phyloP scores from a whole-genome alignment of 2,888 invertebrate species.

The Atrina japonica region DNA sequence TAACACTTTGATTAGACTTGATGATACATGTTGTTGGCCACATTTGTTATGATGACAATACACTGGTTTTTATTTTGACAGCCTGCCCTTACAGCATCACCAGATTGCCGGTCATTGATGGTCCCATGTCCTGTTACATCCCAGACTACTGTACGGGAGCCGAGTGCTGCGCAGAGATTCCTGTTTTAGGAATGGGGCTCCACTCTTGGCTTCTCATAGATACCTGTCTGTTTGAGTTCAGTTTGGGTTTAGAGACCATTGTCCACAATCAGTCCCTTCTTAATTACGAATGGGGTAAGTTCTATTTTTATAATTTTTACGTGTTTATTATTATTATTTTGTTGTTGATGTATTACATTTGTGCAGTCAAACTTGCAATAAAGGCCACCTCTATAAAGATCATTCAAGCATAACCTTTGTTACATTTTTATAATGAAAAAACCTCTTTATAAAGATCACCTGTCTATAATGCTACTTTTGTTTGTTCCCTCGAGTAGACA shows the following conservation, averaged over 20 bases:
- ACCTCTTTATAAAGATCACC: neutral
- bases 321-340: neutral
- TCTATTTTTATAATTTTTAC: neutral
- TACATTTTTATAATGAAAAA: too few relatives aligned
- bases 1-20: too few relatives aligned
- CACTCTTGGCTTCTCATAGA: slow-evolving; percentile 39
- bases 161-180: slow-evolving; percentile 47
- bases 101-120: slow-evolving; percentile 44
- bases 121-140: slow-evolving; percentile 46
- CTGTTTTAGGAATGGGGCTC: slow-evolving; percentile 41
- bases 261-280: slow-evolving; percentile 49
- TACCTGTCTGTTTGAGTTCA: slow-evolving; percentile 46
- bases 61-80: too few relatives aligned
- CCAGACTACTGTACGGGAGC: slow-evolving; percentile 45
- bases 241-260: slow-evolving; percentile 57
- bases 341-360: neutral
- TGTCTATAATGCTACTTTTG: too few relatives aligned
- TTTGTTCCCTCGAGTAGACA: too few relatives aligned
- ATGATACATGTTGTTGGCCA: too few relatives aligned
- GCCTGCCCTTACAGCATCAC: slow-evolving; percentile 48
- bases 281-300: slow-evolving; percentile 58
- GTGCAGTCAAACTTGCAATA: neutral
- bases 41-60: too few relatives aligned
- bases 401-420: too few relatives aligned
- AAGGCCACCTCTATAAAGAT: neutral